phyloP scores from a whole-genome alignment of 2,888 invertebrate genomes.

The Phengaris arion region DNA sequence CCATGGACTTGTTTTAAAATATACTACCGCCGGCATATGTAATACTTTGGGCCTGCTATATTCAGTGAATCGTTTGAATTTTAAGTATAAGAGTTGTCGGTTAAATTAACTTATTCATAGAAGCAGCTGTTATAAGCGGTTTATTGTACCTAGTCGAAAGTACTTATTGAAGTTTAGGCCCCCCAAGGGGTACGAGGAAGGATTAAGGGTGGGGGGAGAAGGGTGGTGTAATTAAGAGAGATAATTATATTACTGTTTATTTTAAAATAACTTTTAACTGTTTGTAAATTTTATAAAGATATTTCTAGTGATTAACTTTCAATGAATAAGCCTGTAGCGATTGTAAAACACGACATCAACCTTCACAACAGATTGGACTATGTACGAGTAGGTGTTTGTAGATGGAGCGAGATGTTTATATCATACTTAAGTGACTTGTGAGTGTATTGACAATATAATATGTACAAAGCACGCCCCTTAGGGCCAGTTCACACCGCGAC shows the following conservation, averaged over 20 bases:
- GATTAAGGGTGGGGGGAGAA: background rate
- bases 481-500: too few species aligned
- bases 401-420: too few species aligned
- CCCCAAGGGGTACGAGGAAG: background rate
- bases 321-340: background rate
- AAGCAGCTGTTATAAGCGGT: background rate
- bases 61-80: too few species aligned
- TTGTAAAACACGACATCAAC: background rate
- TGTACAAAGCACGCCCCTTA: too few species aligned
- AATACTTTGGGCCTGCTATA: too few species aligned
- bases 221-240: background rate
- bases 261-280: background rate
- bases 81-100: background rate
- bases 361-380: background rate
- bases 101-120: background rate
- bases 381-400: background rate
- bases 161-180: background rate
- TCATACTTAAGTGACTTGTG: too few species aligned
- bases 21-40: too few species aligned
- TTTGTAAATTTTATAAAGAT: background rate
- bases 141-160: background rate
- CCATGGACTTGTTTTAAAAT: too few species aligned
- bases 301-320: background rate
- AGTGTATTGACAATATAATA: too few species aligned
- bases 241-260: background rate